Evolutionary conservation across 2,797 vertebrate genomes (phyloP), one percentile per base, ranked within the genome.

Genomic region (Danio tinwini): DNA sequence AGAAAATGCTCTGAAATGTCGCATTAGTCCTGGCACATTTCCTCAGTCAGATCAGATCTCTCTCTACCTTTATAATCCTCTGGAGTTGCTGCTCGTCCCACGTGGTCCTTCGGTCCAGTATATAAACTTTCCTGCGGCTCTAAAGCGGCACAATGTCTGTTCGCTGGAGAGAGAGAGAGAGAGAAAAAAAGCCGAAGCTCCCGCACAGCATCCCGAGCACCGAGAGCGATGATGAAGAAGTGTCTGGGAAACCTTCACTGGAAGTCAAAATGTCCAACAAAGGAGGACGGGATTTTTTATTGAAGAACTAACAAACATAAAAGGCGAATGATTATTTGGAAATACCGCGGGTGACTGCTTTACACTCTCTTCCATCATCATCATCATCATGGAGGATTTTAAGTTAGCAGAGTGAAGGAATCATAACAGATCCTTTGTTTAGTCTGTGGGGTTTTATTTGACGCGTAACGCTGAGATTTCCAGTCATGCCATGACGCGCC

Each of bases 51-150:
- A 52, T 21, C 52, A 6, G 74, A 76, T 70, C 72, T 74, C 55
- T 68, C 72, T 74, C 55, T 72, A 45, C 52, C 47, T 76, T 77
- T 86, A 52, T 83, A 81, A 85, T 76, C 78, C 80, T 47, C 58
- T 52, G 45, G 17, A 82, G 90, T 88, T 87, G 86, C 88, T 85
- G 90, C 82, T 83, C 88, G 89, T 85, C 89, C 93, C 94, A 90
- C 92, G 93, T 92, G 88, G 83, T 90, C 85, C 45, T 79, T 59
- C 70, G 81, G 86, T 89, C 83, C 81, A 76, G 90, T 94, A 94
- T 94, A 94, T 93, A 89, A 93, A 93, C 86, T 93, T 94, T 90
- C 85, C 74, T 91, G 69, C 53, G 40, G n/a, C 59, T 85, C 89
- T 86, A 85, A 87, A 88, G 88, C 87, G 85, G 87, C 88, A 87